Evolutionary conservation across 2,888 invertebrate species (phyloP).

Genomic region (Chalcosyrphus nemorum): DNA sequence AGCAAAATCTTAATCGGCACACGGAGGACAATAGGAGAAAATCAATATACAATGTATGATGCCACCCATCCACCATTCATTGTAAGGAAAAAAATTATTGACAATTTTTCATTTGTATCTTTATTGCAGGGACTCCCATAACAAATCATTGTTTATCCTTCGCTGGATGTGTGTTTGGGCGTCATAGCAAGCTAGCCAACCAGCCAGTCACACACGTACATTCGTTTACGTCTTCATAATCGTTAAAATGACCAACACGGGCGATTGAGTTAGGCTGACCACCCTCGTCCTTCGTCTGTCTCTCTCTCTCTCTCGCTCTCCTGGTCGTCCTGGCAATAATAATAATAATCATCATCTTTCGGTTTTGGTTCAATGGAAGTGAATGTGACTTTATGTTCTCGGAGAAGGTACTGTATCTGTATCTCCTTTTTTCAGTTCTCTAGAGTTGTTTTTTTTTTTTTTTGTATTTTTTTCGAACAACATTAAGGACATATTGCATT

Average conservation of each 20-base stretch:
- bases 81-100: constrained; percentile 48
- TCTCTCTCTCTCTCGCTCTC: not conserved
- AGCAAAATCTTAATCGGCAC: not conserved
- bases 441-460: not conserved
- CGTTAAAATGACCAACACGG: constrained; percentile 59
- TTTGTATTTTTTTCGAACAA: constrained; percentile 11
- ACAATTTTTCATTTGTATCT: constrained; percentile 61
- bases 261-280: constrained; percentile 48
- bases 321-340: constrained; percentile 13
- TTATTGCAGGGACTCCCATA: constrained; percentile 63
- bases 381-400: constrained; percentile 29
- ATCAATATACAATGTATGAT: constrained; percentile 29
- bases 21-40: not conserved
- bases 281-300: not conserved
- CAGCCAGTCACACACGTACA: constrained; percentile 35
- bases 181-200: too few species aligned
- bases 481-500: constrained; percentile 59
- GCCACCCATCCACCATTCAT: not conserved
- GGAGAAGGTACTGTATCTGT: not conserved
- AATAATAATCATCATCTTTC: constrained; percentile 55
- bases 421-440: not conserved
- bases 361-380: constrained; percentile 40
- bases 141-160: constrained; percentile 66
- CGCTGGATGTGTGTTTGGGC: constrained; percentile 41
- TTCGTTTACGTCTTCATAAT: constrained; percentile 66